Evolutionary conservation across 2,888 invertebrate species (phyloP).

Genomic region (Rambutsinella grinnellia): DNA sequence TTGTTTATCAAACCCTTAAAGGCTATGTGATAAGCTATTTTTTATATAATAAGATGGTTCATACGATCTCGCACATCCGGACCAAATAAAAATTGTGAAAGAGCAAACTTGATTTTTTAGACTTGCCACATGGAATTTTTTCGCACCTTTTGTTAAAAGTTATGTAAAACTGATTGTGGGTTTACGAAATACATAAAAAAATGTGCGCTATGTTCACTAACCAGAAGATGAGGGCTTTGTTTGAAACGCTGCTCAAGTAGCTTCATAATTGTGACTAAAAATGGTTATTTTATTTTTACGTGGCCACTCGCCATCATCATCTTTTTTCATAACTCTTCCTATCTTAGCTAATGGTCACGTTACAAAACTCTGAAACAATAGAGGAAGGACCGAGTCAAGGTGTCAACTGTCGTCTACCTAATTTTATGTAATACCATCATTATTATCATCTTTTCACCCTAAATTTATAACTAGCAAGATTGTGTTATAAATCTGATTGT

Average conservation of each 20-base stretch:
- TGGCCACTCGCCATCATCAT: background rate
- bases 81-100: background rate
- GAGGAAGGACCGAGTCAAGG: constrained; percentile 33
- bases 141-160: too few species aligned
- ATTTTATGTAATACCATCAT: background rate
- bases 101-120: background rate
- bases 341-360: constrained; percentile 22
- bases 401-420: constrained; percentile 19
- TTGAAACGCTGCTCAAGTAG: background rate
- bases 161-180: too few species aligned
- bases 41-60: too few species aligned
- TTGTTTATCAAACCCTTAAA: background rate
- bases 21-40: too few species aligned
- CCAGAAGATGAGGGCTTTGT: too few species aligned
- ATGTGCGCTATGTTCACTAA: too few species aligned
- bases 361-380: constrained; percentile 39
- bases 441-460: background rate
- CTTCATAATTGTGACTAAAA: background rate
- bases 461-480: background rate
- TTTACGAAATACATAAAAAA: too few species aligned
- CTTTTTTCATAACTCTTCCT: background rate
- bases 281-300: too few species aligned
- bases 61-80: background rate
- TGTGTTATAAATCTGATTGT: background rate
- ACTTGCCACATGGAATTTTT: background rate